phyloP scores from a whole-genome alignment of 2,888 invertebrate genomes.

The Agonum fuliginosum region DNA sequence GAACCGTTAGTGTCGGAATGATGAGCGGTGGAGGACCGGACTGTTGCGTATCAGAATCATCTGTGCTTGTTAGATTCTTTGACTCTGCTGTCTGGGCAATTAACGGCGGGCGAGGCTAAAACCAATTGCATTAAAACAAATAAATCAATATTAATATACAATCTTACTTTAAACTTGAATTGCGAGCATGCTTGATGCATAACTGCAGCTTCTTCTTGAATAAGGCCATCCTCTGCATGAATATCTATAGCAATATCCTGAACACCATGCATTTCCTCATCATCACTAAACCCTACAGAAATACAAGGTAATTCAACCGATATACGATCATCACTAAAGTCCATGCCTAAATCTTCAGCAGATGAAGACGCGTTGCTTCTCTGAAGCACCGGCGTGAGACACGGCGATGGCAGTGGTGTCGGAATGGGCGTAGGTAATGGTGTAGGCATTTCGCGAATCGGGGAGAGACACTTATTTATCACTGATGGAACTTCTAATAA shows the following conservation, averaged over 20 bases:
- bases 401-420: conserved; percentile 78
- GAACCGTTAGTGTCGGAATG: conserved; percentile 80
- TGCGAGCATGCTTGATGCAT: conserved; percentile 68
- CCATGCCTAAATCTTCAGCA: conserved; percentile 72
- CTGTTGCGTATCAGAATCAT: conserved; percentile 72
- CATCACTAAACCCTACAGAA: conserved; percentile 70
- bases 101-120: conserved; percentile 76
- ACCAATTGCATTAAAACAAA: conserved; percentile 62
- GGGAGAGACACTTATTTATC: conserved; percentile 86
- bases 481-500: conserved; percentile 84
- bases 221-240: conserved; percentile 71
- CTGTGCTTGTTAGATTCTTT: conserved; percentile 49
- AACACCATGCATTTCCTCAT: conserved; percentile 69
- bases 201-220: conserved; percentile 71
- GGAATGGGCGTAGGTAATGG: conserved; percentile 84
- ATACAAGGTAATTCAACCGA: conserved; percentile 72
- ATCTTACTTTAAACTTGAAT: conserved; percentile 51
- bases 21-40: conserved; percentile 75
- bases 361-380: conserved; percentile 71
- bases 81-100: conserved; percentile 67
- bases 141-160: not conserved
- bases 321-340: conserved; percentile 73
- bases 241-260: conserved; percentile 71
- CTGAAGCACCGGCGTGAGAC: conserved; percentile 80
- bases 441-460: conserved; percentile 86